Base-by-base conservation (phyloP, 2,888 invertebrate genomes). In the Augiades crinisus region DNA sequence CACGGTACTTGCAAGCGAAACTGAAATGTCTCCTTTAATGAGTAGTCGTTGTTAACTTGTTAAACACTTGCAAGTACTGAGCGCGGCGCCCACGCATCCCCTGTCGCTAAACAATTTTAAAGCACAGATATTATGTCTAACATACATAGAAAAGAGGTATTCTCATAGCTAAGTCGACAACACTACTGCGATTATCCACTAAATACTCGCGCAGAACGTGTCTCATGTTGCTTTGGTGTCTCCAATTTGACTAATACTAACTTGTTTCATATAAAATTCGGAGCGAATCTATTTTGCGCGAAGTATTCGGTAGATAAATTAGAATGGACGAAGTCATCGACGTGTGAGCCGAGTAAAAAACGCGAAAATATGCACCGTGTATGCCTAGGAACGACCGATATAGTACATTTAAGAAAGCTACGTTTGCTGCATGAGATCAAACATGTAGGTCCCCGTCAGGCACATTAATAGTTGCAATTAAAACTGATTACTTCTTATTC, bases 371-470 rank as follows among this genome's bases (percentile, higher is more conserved):
- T 38, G 37, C 37, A 38, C 21, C 37, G 21, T 22, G 37, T 38
- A 16, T 21, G 21, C 37, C 37, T 21, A 37, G 21, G 37, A 37
- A 37, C 37, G 21, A 37, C 37, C 19, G 21, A 21, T 12, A 21
- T 21, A 17, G 17, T 5, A 37, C 21, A 13, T 37, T 8, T 21
- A 10, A 36, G 27, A 31, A 27, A 43, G 31, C 31, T 45, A 44
- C 27, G 14, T 22, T 22, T 34, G 14, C 13, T 22, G 33, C 44
- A 27, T 22, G 44, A 45, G 44, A 45, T 44, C 44, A 44, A 33
- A 33, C n/a, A 33, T 44, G 8, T 7, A 24, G 38, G 44, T 22
- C 33, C 44, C 44, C 6, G 24, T 44, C 33, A 22, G 33, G 21
- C 44, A 14, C 33, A 22, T 10, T 2, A 14, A 17, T 17, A 16